phyloP scores from a whole-genome alignment of 2,113 vertebrate species.

The Uria aalge region DNA sequence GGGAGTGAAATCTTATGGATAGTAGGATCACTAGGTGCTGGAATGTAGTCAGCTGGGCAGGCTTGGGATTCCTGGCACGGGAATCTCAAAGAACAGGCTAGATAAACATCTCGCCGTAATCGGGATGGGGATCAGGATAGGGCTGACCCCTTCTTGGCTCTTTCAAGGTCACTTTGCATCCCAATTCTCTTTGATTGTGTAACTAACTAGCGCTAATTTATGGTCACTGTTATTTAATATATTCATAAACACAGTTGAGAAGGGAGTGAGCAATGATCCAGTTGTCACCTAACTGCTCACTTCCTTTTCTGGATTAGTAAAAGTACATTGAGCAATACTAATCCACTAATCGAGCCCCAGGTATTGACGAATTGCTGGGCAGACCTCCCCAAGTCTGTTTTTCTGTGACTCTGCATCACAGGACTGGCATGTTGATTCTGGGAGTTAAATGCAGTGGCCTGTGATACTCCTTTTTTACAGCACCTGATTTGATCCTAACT shows the following conservation, averaged over 20 bases:
- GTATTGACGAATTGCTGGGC: not conserved
- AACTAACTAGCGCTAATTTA: not conserved
- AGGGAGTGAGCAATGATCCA: not conserved
- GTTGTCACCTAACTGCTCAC: slow-evolving; percentile 29
- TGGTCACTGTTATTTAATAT: not conserved
- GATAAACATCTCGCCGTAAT: not conserved
- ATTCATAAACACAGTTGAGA: slow-evolving; percentile 4
- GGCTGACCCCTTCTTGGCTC: not conserved
- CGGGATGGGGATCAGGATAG: not conserved
- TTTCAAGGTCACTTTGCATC: not conserved
- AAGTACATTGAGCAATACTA: slow-evolving; percentile 31
- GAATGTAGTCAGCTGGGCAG: not conserved
- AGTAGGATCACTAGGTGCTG: not conserved
- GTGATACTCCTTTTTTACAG: not conserved
- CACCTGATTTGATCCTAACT: not conserved
- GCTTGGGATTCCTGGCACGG: not conserved
- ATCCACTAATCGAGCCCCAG: not conserved
- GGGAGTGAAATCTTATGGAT: not conserved
- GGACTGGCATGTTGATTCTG: not conserved
- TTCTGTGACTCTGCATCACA: not conserved
- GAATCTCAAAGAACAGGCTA: slow-evolving; percentile 5
- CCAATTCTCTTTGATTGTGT: not conserved
- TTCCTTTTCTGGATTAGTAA: slow-evolving; percentile 52
- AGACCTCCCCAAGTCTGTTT: not conserved
- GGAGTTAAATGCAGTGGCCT: not conserved